Evolutionary conservation across 2,113 vertebrate species (phyloP), one percentile per base, ranked within the genome.

Genomic region (Rhynchomys soricoides): DNA sequence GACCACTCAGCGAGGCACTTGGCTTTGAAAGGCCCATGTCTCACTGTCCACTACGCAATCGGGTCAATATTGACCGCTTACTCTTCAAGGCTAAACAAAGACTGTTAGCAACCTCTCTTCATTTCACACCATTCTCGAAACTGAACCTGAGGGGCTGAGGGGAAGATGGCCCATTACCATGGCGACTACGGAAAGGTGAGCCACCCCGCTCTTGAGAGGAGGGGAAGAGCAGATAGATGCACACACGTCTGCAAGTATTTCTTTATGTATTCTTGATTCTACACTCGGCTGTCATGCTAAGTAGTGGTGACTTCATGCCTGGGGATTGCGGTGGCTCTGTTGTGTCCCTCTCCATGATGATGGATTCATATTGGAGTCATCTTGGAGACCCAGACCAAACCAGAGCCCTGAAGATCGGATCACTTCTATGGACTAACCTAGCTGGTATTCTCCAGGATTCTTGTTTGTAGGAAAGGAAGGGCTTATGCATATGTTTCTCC

Each of bases 141-240:
- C n/a, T 68, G 92, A 93, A 70, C 68, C 64, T 93, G 95, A 93
- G 94, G 68, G 31, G 68, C 62, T 50, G 89, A 95, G 66, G 70
- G 70, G 66, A 97, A 93, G 96, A 98, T 96, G 97, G 45, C 86
- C 12, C 52, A 94, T 85, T 71, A 87, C 78, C 43, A n/a, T 77
- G 68, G 82, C 5, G 5, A 74, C 73, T 94, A 85, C 81, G 59
- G 86, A 92, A 95, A 97, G 98, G 97, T 98, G 94, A 98, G 97
- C 50, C 2, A 22, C n/a, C 70, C 57, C 3, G 89, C 24, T 89
- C 88, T 94, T 85, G 91, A 70, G 73, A 85, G 59, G 57, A 94
- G 40, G 59, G 45, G 50, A 92, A 40, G 40, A 81, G 7, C 73
- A 74, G 57, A 85, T 16, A 31, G 82, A 64, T 19, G 78, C 12